These are phyloP conservation scores for Saimiri boliviensis DNA, from an alignment of 2,113 vertebrate species.

Conservation along the genomic window DNA sequence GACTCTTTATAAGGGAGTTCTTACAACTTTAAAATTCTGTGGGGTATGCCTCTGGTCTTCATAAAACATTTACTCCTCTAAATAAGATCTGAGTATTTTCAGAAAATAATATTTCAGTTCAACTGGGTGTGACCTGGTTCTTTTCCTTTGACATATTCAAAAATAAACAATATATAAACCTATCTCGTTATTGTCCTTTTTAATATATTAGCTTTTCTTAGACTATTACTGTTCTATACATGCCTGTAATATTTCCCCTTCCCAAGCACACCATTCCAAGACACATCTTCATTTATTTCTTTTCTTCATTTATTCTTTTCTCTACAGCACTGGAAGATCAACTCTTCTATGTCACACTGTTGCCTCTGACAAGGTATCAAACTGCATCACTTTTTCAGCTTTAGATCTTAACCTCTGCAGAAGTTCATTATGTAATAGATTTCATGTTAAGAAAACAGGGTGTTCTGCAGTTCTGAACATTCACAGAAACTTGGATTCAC, in stretches of 20 bases:
- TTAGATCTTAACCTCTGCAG: conserved; percentile 51
- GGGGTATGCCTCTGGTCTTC: neutral
- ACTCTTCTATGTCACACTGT: neutral
- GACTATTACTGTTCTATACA: neutral
- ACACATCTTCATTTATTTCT: neutral
- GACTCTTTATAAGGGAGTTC: neutral
- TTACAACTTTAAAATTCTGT: neutral
- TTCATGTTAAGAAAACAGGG: conserved; percentile 50
- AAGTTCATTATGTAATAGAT: conserved; percentile 60
- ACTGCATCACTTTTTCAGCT: conserved; percentile 34
- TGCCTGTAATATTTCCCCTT: conserved; percentile 3
- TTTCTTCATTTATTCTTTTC: conserved; percentile 19
- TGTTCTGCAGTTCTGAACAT: conserved; percentile 46
- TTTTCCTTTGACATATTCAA: neutral
- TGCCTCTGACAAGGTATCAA: conserved; percentile 21
- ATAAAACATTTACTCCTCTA: neutral
- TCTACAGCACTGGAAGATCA: conserved; percentile 55
- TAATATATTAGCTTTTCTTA: conserved; percentile 40
- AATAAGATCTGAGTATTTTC: neutral
- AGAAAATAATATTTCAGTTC: conserved; percentile 35
- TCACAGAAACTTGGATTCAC: conserved; percentile 53
- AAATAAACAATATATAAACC: neutral
- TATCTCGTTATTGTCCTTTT: conserved; percentile 46
- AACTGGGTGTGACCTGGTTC: neutral
- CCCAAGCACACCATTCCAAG: neutral